Percentiles rank a stretch among this genome's conserved stretches.
phyloP scores from a whole-genome alignment of 2,797 vertebrate genomes.

The Enteromius paludinosus region DNA sequence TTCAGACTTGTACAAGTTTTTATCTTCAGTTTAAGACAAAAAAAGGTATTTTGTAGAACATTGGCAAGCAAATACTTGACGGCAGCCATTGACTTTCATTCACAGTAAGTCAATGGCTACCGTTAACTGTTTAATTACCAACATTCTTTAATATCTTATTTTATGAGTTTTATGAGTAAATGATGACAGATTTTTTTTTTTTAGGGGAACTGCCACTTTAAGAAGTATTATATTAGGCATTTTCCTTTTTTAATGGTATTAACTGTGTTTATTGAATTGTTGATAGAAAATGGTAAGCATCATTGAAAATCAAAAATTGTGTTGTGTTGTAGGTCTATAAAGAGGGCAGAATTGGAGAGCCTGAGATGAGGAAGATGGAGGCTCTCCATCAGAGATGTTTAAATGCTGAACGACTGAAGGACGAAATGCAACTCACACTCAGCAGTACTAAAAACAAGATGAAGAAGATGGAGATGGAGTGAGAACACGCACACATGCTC shows the following conservation, averaged over 20 bases:
- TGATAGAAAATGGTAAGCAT: not conserved
- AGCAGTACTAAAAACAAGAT: constrained; percentile 86
- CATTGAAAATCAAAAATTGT: not conserved
- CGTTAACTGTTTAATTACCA: too few relatives aligned
- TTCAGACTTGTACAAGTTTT: not conserved
- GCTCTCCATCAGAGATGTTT: constrained; percentile 89
- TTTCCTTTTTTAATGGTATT: too few relatives aligned
- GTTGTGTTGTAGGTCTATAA: constrained; percentile 79
- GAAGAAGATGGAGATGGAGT: constrained; percentile 90
- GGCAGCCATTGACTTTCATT: too few relatives aligned
- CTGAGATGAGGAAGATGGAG: constrained; percentile 87
- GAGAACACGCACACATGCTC: constrained; percentile 64
- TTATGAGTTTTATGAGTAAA: too few relatives aligned
- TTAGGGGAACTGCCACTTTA: too few relatives aligned
- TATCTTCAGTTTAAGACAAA: not conserved
- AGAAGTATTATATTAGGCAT: too few relatives aligned
- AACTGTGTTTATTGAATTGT: not conserved
- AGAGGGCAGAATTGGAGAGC: constrained; percentile 81
- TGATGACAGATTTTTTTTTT: too few relatives aligned
- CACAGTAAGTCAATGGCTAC: too few relatives aligned
- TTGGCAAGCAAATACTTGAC: not conserved
- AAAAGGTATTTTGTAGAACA: not conserved
- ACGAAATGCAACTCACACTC: constrained; percentile 86
- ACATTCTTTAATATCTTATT: too few relatives aligned
- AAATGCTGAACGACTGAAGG: constrained; percentile 84